Evolutionary conservation across 2,888 invertebrate species (phyloP), one percentile per base, ranked within the genome.

Genomic region (Caenorhabditis japonica): DNA sequence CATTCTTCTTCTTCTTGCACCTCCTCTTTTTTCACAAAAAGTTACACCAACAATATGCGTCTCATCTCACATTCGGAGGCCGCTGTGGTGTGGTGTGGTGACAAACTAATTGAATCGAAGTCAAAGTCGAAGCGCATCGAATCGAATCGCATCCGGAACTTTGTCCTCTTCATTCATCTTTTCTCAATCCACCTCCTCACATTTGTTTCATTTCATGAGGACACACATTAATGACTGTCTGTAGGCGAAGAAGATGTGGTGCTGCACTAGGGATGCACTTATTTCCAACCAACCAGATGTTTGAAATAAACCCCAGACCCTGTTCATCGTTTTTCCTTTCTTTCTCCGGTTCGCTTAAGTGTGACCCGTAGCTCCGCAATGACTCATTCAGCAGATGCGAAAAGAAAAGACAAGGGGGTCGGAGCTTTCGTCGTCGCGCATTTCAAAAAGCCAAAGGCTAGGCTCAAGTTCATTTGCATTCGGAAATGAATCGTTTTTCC

Each of bases 141-240:
- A n/a, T n/a, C n/a, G n/a, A n/a, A n/a, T n/a, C n/a, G n/a, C n/a
- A n/a, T 30, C 30, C 30, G 30, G 30, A 30, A 30, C 10, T 30
- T 30, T 10, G n/a, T n/a, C n/a, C n/a, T n/a, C n/a, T n/a, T 19
- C 55, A 56, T 55, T 25, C 62, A 47, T 64, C 55, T 64, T 61
- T 39, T 56, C 21, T 25, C 55, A 55, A 44, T 55, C 47, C 55
- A 47, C 53, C 55, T 41, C 55, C 55, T 56, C 55, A 23, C 46
- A 47, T 44, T 38, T 62, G n/a, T n/a, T n/a, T n/a, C n/a, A n/a
- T n/a, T n/a, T n/a, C n/a, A n/a, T n/a, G n/a, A n/a, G n/a, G n/a
- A n/a, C n/a, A n/a, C n/a, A 66, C 56, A 66, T 66, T 56, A 66
- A 66, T 66, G 64, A 53, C 62, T 62, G n/a, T n/a, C n/a, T n/a